Conservation (phyloP, 1,140 invertebrate genomes). For the Heliothis subflexa region DNA sequence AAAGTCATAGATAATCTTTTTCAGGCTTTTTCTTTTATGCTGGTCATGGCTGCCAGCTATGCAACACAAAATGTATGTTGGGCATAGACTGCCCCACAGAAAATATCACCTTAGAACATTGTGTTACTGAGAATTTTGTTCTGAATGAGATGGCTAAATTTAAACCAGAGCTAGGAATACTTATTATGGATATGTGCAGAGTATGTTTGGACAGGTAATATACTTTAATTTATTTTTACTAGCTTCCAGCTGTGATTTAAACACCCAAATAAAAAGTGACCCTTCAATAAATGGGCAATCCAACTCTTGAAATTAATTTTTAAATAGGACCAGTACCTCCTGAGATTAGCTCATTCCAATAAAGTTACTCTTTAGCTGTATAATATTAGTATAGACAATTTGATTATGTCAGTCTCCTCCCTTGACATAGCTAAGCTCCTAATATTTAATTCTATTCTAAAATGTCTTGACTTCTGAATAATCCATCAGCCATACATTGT, state of each 20-base stretch:
- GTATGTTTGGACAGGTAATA: constrained; percentile 76
- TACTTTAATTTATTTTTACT: neutral
- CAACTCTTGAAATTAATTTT: no score
- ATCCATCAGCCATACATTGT: no score
- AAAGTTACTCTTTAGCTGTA: no score
- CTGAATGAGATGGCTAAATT: constrained; percentile 70
- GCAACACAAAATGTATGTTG: constrained; percentile 80
- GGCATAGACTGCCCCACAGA: constrained; percentile 76
- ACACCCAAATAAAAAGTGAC: no score
- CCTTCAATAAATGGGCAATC: no score
- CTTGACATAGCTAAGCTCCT: no score
- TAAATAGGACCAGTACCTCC: no score
- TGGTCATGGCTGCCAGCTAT: constrained; percentile 82
- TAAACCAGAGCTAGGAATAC: constrained; percentile 77
- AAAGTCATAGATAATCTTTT: constrained; percentile 48
- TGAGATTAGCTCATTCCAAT: no score
- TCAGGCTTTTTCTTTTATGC: constrained; percentile 83
- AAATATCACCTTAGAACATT: constrained; percentile 71
- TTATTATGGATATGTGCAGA: constrained; percentile 85
- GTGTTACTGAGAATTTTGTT: constrained; percentile 80
- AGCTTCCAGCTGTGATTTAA: neutral
- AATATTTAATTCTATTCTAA: no score
- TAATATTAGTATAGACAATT: no score
- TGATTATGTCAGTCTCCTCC: no score
- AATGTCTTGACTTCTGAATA: no score